Base-by-base conservation (phyloP, 2,888 invertebrate genomes). In the Ethmia dodecea region DNA sequence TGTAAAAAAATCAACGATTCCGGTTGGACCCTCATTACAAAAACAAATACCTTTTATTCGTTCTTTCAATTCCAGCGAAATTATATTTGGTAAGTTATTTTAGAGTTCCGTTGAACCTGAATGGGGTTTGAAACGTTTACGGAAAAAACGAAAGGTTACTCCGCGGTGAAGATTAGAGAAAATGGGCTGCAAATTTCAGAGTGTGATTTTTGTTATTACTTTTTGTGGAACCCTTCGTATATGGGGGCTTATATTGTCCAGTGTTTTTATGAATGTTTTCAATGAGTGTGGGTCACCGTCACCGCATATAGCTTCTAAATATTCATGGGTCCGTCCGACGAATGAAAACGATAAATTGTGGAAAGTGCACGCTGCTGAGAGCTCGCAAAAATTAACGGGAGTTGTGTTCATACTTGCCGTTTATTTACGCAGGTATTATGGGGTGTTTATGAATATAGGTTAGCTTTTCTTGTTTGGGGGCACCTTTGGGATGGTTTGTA, bases 251-350 rank as follows among this genome's bases (percentile, higher is more conserved):
- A 52, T 55, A 51, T 57, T 48, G 44, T 41, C 43, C 40, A 36
- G 37, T 42, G 22, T 49, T 52, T 57, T 53, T 49, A 11, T 10
- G 55, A 55, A 59, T 56, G 58, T 53, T 59, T 52, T 52, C 51
- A 59, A 61, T 53, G 60, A 52, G 46, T 43, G 37, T 42, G 51
- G 52, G 45, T 44, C 47, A 38, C 58, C 60, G 45, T 44, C 47
- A 38, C 58, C 60, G 52, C 54, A 52, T 59, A 67, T 56, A 56
- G 56, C 57, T 53, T 55, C 60, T 71, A 67, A 74, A 74, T 76
- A 75, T 76, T 73, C 72, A 75, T 73, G 60, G 54, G 34, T 45
- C 45, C 45, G 34, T 45, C 45, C 45, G 42, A 46, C 51, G 55
- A 62, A 60, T 63, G 67, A 57, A 57, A 64, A 49, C 55, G 52